Conservation (phyloP, 2,888 invertebrate species). For the Xanthia togata region DNA sequence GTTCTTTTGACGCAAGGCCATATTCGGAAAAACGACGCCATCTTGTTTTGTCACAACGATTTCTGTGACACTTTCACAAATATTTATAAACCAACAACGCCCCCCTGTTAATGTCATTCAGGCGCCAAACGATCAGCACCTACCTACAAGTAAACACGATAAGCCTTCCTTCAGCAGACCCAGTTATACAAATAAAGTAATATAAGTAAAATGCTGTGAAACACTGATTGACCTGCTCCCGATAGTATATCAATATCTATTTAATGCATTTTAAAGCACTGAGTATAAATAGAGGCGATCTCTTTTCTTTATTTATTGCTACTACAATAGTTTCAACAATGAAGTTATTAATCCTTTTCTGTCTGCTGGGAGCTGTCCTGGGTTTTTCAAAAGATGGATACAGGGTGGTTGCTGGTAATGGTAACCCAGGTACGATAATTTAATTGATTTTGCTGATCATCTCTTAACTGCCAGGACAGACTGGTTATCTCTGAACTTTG, state of each 20-base stretch:
- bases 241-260: neutral
- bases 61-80: neutral
- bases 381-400: neutral
- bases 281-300: too few relatives aligned
- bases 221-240: neutral
- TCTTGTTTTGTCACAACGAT: neutral
- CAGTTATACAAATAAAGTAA: too few relatives aligned
- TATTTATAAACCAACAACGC: neutral
- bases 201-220: neutral
- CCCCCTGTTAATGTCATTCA: neutral
- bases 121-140: neutral
- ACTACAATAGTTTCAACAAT: neutral
- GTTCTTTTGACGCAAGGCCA: too few relatives aligned
- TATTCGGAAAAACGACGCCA: neutral
- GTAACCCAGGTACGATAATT: neutral
- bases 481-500: too few relatives aligned
- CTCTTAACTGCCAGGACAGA: too few relatives aligned
- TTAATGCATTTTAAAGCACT: neutral
- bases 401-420: neutral
- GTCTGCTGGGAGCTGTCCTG: neutral
- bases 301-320: too few relatives aligned
- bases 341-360: constrained; percentile 7
- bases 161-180: too few relatives aligned
- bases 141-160: neutral
- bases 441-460: neutral